Evolutionary conservation across 2,888 invertebrate genomes (phyloP), one percentile per base, ranked within the genome.

Genomic region (Carabus problematicus): DNA sequence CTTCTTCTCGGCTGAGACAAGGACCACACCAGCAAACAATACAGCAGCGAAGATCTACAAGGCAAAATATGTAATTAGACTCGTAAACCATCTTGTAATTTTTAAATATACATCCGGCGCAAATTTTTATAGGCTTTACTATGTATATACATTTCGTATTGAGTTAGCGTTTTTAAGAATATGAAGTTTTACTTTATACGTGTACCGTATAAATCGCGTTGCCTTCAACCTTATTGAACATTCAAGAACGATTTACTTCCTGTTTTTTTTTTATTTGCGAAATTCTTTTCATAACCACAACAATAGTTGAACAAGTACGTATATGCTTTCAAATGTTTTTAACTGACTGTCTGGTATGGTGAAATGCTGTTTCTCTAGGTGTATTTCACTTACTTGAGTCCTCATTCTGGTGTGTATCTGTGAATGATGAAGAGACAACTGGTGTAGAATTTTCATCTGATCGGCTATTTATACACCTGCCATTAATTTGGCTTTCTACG

Each of bases 21-120:
- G 39, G 9, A 72, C 75, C 47, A 76, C 40, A n/a, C 76, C 77
- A 75, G 75, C 73, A 12, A 77, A 72, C 73, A 76, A 76, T 40
- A 77, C 69, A n/a, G 76, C 40, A 7, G 79, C 64, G 39, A 78
- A 45, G 12, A 74, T 64, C 80, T 80, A 74, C 12, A 73, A 61
- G 6, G 29, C 6, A 6, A 29, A 29, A 29, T 29, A 29, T 3
- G 6, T 29, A 29, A 29, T 29, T 3, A 29, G 6, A 29, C 29
- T 29, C 6, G 6, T 29, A 29, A 29, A 3, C 29, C 3, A 29
- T 29, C 6, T 29, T 29, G 6, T 29, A 29, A 2, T 3, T 29
- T 29, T 29, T 29, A 29, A 29, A 29, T 29, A 6, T 29, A 29
- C n/a, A n/a, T n/a, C n/a, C 2, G 29, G 6, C 29, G 29, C 3